Base-by-base conservation (phyloP, 2,113 vertebrate genomes). In the Cyanoliseus patagonus region DNA sequence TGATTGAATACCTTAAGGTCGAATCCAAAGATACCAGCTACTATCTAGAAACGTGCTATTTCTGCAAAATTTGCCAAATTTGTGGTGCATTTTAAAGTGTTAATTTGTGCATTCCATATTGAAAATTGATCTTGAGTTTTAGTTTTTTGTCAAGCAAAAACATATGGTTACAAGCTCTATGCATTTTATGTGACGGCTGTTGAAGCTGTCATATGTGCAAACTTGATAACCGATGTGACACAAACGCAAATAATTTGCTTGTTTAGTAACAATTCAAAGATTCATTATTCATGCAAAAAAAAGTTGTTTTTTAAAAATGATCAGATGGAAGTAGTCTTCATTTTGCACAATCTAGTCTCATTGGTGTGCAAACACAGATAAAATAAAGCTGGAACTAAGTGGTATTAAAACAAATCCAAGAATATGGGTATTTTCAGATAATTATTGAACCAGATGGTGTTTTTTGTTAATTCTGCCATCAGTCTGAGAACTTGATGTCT, bases 1-100 rank as follows among this genome's bases (percentile, higher is more conserved):
- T 99, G 99, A 99, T 99, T 99, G 98, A 99, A 99, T 98, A 98
- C 99, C 98, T 98, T 98, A 98, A 99, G 99, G 99, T 99, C 98
- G 98, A 98, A 99, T 99, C 98, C 99, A 98, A 99, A 98, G 98
- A 98, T 99, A 99, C 98, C 98, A 98, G 98, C 98, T 98, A 98
- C 97, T 98, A 98, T 98, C 97, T 97, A 98, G 97, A 98, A 98
- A 98, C 69, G 94, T 97, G 98, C 97, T 97, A 98, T 97, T 98
- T 98, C 98, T 98, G 96, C 95, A 91, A 95, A 97, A 97, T 98
- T 98, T 98, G 97, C 98, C 98, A 98, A 98, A 97, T 97, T 98
- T 98, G 98, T 94, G 95, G 97, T 94, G 96, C 96, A 98, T 98
- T 98, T 98, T 97, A 97, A 98, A 98, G 98, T 98, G 98, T 98